These are phyloP conservation scores for Takifugu ocellatus DNA, from an alignment of 2,797 vertebrate species.

Conservation along the genomic window DNA sequence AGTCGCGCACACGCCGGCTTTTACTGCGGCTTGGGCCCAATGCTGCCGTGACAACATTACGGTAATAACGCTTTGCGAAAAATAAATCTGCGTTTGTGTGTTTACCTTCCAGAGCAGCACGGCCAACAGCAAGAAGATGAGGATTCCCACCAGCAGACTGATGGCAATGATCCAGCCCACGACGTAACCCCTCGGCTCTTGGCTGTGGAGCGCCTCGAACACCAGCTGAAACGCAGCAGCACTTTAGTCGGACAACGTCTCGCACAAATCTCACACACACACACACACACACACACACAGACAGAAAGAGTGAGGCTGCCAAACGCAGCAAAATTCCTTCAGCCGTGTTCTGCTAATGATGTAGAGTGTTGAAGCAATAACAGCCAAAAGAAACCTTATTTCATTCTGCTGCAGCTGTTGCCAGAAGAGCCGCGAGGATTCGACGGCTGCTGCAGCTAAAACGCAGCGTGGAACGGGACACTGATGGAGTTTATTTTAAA, in stretches of 20 bases:
- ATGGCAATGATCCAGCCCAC: slow-evolving; percentile 99
- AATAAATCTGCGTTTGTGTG: slow-evolving; percentile 6
- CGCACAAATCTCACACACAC: slow-evolving; percentile 10
- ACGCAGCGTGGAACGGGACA: slow-evolving; percentile 3
- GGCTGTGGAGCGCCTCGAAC: slow-evolving; percentile 97
- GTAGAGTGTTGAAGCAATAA: slow-evolving; percentile 46
- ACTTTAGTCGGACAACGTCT: slow-evolving; percentile 34
- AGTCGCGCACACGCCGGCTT: slow-evolving; percentile 9
- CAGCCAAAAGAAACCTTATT: slow-evolving; percentile 24
- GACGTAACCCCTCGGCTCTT: slow-evolving; percentile 95
- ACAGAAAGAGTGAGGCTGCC: neutral
- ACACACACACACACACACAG: slow-evolving; percentile 11
- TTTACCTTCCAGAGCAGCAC: slow-evolving; percentile 99
- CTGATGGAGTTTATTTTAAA: slow-evolving; percentile 4
- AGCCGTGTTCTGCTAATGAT: slow-evolving; percentile 46
- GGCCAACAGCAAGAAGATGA: slow-evolving; percentile 95
- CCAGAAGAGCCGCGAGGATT: slow-evolving; percentile 1
- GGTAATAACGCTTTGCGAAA: neutral
- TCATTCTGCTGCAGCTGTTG: slow-evolving; percentile 8
- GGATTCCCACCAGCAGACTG: slow-evolving; percentile 96
- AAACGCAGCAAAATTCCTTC: slow-evolving; percentile 13
- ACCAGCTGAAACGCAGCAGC: slow-evolving; percentile 84
- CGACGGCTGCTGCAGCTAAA: slow-evolving; percentile 4
- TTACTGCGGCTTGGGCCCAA: neutral
- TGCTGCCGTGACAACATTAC: neutral